Base-by-base conservation (phyloP, 2,888 invertebrate species). In the Heteropelma amictum region DNA sequence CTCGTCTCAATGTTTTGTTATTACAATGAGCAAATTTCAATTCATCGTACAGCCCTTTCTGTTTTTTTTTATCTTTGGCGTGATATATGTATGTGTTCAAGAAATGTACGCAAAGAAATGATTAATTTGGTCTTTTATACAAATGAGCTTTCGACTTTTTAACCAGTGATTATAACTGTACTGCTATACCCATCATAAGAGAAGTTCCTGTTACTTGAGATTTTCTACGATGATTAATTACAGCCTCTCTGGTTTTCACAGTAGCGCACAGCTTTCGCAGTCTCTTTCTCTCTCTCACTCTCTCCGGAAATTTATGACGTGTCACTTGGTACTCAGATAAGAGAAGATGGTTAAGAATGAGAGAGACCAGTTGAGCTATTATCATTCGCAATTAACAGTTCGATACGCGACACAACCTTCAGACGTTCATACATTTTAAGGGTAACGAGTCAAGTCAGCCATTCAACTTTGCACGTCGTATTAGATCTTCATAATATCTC, bases 181-280 rank as follows among this genome's bases (percentile, higher is more conserved):
- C 21, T 35, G 21, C 8, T 28, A 38, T 19, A 49, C 19, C 64
- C 53, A 28, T 63, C 30, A 21, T 26, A 30, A 23, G 23, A 42
- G 68, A 63, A 63, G 56, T 63, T 33, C 63, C 40, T 68, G 40
- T 60, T 61, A 49, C 40, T 63, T 63, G 56, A 75, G 71, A 71
- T 75, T 75, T 75, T 42, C 38, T n/a, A 28, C 42, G 56, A 71
- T 75, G 75, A 75, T 75, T 75, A 75, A 75, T 75, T 56, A 63
- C 56, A 68, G 40, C 70, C 49, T 40, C 23, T 54, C n/a, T 56
- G 3, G 42, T 17, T 40, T 33, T 60, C 7, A n/a, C 53, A n/a
- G n/a, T n/a, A n/a, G n/a, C 26, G 45, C n/a, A 8, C 8, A 35
- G 53, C 47, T 45, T 19, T 33, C 54, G 40, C 54, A 63, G 38